These are phyloP conservation scores for Dunckerocampus dactyliophorus DNA, from an alignment of 2,113 vertebrate genomes.

Conservation along the genomic window DNA sequence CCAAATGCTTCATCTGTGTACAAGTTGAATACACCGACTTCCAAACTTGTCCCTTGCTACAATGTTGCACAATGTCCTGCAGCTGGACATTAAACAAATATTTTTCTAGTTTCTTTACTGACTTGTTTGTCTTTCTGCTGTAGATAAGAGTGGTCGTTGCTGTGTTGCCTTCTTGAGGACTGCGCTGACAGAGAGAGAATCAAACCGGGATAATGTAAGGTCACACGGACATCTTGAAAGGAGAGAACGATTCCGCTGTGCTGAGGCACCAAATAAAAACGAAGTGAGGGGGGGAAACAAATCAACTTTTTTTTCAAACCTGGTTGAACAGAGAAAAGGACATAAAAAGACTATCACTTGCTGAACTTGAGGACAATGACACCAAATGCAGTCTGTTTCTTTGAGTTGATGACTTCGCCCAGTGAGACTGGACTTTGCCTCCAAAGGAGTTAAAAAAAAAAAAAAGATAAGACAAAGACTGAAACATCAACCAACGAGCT, in stretches of 20 bases:
- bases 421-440: conserved; percentile 74
- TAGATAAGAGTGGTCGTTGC: conserved; percentile 83
- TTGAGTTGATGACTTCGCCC: conserved; percentile 76
- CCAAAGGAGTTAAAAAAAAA: conserved; percentile 41
- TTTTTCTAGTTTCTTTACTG: conserved; percentile 18
- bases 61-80: too few relatives aligned
- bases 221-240: conserved; percentile 41
- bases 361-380: conserved; percentile 73
- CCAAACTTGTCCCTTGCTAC: too few relatives aligned
- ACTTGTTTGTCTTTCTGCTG: conserved; percentile 62
- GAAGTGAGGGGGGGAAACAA: conserved; percentile 66
- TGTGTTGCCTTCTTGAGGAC: conserved; percentile 90
- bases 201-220: conserved; percentile 34
- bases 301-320: conserved; percentile 71
- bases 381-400: conserved; percentile 79
- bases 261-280: conserved; percentile 86
- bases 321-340: conserved; percentile 70
- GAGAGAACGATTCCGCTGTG: conserved; percentile 89
- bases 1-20: too few relatives aligned
- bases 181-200: conserved; percentile 63
- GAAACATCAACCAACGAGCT: conserved; percentile 72
- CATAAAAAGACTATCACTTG: conserved; percentile 38
- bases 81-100: too few relatives aligned
- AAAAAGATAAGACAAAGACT: conserved; percentile 37
- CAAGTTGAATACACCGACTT: too few relatives aligned